phyloP scores from a whole-genome alignment of 2,113 vertebrate genomes.

The Polypterus senegalus region DNA sequence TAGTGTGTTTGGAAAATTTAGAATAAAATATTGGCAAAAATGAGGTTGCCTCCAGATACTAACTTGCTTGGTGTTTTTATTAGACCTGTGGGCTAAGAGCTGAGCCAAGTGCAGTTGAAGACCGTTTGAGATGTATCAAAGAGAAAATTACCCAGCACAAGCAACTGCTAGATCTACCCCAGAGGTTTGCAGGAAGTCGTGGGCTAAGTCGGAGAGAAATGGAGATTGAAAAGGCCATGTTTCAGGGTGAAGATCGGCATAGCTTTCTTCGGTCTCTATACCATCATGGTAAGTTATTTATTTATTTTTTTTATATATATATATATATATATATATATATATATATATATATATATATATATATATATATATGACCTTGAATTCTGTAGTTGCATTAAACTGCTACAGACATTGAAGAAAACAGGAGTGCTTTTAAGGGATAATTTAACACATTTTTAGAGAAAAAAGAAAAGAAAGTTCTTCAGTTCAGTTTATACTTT shows the following conservation, averaged over 20 bases:
- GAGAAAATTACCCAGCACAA: constrained; percentile 68
- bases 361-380: background rate
- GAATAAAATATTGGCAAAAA: too few species aligned
- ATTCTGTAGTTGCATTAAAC: too few species aligned
- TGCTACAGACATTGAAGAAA: too few species aligned
- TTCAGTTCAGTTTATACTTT: too few species aligned
- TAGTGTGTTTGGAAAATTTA: too few species aligned
- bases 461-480: too few species aligned
- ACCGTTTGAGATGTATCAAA: constrained; percentile 68
- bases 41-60: too few species aligned
- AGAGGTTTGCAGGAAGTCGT: constrained; percentile 76
- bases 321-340: background rate
- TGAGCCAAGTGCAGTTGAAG: constrained; percentile 58
- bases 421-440: too few species aligned
- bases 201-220: constrained; percentile 80
- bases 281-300: constrained; percentile 74
- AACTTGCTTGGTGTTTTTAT: constrained; percentile 4
- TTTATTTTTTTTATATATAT: background rate
- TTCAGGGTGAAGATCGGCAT: constrained; percentile 72
- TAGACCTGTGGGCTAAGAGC: constrained; percentile 61
- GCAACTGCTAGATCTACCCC: constrained; percentile 67
- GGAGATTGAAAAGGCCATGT: constrained; percentile 86
- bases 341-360: background rate
- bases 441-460: too few species aligned
- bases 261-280: constrained; percentile 79